Base-by-base conservation (phyloP, 2,797 vertebrate species). In the Lacerta agilis region DNA sequence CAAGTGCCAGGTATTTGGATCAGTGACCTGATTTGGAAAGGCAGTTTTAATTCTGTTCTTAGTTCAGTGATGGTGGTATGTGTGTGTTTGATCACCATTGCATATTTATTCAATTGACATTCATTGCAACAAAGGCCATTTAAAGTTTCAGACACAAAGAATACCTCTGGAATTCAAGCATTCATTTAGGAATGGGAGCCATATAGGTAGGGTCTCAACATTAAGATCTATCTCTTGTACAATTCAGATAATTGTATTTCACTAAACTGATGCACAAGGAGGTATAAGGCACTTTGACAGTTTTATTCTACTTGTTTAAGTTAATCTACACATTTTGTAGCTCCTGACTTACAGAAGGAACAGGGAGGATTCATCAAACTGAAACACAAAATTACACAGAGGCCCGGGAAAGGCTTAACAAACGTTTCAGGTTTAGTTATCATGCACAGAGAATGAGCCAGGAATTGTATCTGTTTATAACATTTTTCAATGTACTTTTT, bases 311-410 rank as follows among this genome's bases (percentile, higher is more conserved):
- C 94, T 91, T 92, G 91, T 91, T 89, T 75, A 92, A 94, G 93
- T 94, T 96, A 96, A 93, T 94, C 93, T 86, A 94, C 93, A 95
- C 93, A 94, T 91, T 95, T 94, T 93, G 91, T 94, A 90, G 93
- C 90, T 93, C 94, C 93, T 92, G 94, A 95, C 93, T 95, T 95
- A 93, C 87, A 88, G 81, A 91, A 95, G 90, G 23, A 55, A 85
- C 4, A 87, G 87, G 0, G 83, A 93, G 90, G 94, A 15, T 29
- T 43, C 17, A 15, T 45, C 18, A 58, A 90, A 91, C 89, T 93
- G 0, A 91, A 92, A 91, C 91, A 93, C 90, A 93, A 94, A 93
- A 92, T 91, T 91, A 94, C 87, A 94, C 86, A 86, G 81, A 93
- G 93, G 91, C 90, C 90, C 90, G 86, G 91, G 55, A 92, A 89